Evolutionary conservation across 2,888 invertebrate species (phyloP), one percentile per base, ranked within the genome.

Genomic region (Nomada fucata): DNA sequence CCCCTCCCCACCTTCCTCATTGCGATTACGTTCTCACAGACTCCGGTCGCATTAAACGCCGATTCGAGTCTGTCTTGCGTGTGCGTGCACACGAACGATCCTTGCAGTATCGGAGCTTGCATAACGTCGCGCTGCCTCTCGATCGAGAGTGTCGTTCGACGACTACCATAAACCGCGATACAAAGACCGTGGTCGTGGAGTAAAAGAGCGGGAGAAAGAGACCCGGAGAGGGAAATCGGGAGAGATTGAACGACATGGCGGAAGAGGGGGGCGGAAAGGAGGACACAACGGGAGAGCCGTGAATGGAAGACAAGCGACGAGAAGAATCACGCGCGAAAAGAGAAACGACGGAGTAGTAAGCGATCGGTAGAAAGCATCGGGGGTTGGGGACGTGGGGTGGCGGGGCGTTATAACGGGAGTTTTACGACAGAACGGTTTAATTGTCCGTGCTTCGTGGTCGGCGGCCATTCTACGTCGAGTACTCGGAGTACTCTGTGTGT

Each of bases 351-450:
- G 76, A 77, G 82, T 83, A 77, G 83, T 82, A 83, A 83, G 76
- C 76, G 82, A 64, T 36, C 52, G 73, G 60, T 26, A 53, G 50
- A 50, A 42, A 57, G 26, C 18, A 67, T 26, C 47, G 55, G 53
- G 77, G 55, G 23, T n/a, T 2, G 53, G 23, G 2, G 47, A 29
- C 10, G 36, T 36, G 36, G 55, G 26, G 13, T 2, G 72, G 76
- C 36, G 36, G 70, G 72, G 86, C 77, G 85, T 88, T 87, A 85
- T 82, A 88, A 88, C 88, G 89, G 87, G 85, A 87, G 83, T 86
- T 89, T 88, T 86, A 86, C 83, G 85, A 86, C 83, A 82, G 85
- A 83, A 87, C 88, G 84, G 87, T 86, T 90, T 90, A 90, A 91
- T 89, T 90, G 89, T 90, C 85, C 89, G 87, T 88, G 78, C 84